A percentile compares a stretch with the other conserved stretches of the same genome.
Conservation (phyloP, 2,797 vertebrate species). For the Protosalanx chinensis region DNA sequence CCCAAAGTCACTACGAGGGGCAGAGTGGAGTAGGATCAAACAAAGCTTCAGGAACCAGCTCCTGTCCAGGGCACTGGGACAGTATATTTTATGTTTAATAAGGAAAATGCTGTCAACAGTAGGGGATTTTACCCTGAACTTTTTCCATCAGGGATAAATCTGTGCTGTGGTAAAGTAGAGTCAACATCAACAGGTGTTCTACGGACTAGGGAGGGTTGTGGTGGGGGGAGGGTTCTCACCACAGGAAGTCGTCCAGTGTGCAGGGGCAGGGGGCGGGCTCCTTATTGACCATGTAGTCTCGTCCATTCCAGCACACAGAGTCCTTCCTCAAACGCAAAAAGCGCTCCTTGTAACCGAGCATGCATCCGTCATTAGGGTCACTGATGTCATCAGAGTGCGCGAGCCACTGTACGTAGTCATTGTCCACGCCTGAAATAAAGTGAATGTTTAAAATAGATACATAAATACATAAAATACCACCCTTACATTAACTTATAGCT, state of each 20-base stretch:
- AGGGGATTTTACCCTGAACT: background rate
- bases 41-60: background rate
- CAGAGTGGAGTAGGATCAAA: background rate
- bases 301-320: conserved; percentile 88
- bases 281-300: conserved; percentile 78
- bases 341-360: conserved; percentile 91
- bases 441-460: background rate
- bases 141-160: background rate
- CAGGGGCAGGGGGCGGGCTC: conserved; percentile 81
- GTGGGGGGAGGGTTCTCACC: conserved; percentile 65
- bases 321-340: conserved; percentile 87
- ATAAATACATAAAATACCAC: background rate
- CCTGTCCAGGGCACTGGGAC: background rate
- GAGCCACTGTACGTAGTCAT: conserved; percentile 89
- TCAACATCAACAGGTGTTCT: background rate
- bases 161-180: background rate
- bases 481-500: background rate
- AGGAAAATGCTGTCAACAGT: background rate
- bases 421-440: conserved; percentile 70
- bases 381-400: conserved; percentile 89
- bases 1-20: conserved; percentile 84
- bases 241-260: conserved; percentile 90
- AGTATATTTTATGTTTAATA: background rate
- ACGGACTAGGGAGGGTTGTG: background rate
- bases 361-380: conserved; percentile 84